Conservation (phyloP, 2,797 vertebrate species). For the Chromobotia macracanthus region DNA sequence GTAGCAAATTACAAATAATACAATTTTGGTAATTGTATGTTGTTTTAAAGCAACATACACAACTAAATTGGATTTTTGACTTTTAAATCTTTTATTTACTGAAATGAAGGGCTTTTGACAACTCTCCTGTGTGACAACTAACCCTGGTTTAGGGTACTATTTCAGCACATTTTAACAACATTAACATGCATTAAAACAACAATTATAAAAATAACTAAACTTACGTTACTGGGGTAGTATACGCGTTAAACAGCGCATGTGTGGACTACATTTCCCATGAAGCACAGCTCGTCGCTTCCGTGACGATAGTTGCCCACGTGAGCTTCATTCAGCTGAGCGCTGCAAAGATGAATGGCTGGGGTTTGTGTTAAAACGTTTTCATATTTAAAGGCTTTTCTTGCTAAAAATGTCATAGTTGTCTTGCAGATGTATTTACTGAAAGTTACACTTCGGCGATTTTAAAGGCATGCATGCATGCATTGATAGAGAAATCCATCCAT, state of each 20-base stretch:
- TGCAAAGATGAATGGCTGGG: constrained; percentile 63
- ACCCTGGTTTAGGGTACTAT: too few species aligned
- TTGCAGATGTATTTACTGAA: not conserved
- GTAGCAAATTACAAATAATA: too few species aligned
- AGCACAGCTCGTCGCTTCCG: constrained; percentile 52
- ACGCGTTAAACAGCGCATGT: not conserved
- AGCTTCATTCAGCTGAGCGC: constrained; percentile 64
- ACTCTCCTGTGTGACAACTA: too few species aligned
- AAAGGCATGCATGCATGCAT: constrained; percentile 18
- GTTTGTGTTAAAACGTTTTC: constrained; percentile 50
- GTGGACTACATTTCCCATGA: constrained; percentile 62
- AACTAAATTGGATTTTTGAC: too few species aligned
- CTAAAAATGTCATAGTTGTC: not conserved
- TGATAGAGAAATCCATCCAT: not conserved
- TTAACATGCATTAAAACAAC: too few species aligned
- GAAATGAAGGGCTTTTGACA: too few species aligned
- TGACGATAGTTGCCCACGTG: constrained; percentile 62
- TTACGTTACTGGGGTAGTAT: not conserved
- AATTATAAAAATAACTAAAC: too few species aligned
- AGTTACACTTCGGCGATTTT: not conserved
- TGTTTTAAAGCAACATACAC: too few species aligned
- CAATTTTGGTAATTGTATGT: too few species aligned
- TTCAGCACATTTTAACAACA: too few species aligned
- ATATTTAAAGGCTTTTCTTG: constrained; percentile 1
- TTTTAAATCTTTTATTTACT: too few species aligned